Base-by-base conservation (phyloP, 2,888 invertebrate species). In the Cerastoderma edule region DNA sequence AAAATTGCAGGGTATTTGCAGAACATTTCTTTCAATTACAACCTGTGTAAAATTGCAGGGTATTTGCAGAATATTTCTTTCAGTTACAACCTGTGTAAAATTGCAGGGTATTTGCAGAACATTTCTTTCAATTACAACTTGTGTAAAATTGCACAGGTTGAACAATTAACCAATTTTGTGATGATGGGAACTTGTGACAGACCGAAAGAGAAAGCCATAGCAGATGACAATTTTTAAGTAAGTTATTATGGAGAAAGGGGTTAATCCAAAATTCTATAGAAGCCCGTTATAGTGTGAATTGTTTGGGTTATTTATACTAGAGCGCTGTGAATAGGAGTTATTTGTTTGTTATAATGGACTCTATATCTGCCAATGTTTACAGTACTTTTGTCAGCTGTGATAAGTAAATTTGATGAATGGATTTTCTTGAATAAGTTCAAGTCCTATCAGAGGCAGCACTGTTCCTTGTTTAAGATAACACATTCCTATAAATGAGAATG, bases 351-450 rank as follows among this genome's bases (percentile, higher is more conserved):
- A 39, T 39, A 60, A 60, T 24, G 22, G 24, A 22, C 5, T n/a
- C n/a, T 50, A 4, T 50, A 4, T n/a, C 50, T n/a, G 50, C 24
- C 8, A 60, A 60, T 60, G 39, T 60, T 60, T 60, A 39, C 60
- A 28, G 24, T 28, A 39, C 33, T 33, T 35, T 60, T 60, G 22
- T 5, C 2, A 35, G 35, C n/a, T 1, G 1, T n/a, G 60, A 60
- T 60, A 60, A 60, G 35, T 60, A 39, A 24, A 35, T 60, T 60
- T 60, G 60, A 27, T 60, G 22, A 24, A 60, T 24, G 10, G 39
- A 56, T 30, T 56, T 27, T 24, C 19, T 56, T 56, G 56, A 56
- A 28, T 32, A 27, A 56, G 6, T 19, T 54, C 32, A 19, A 53
- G 24, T 53, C 22, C n/a, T n/a, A n/a, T n/a, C n/a, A n/a, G n/a